phyloP scores from a whole-genome alignment of 1,140 invertebrate genomes.

The Epicauta chinensis region DNA sequence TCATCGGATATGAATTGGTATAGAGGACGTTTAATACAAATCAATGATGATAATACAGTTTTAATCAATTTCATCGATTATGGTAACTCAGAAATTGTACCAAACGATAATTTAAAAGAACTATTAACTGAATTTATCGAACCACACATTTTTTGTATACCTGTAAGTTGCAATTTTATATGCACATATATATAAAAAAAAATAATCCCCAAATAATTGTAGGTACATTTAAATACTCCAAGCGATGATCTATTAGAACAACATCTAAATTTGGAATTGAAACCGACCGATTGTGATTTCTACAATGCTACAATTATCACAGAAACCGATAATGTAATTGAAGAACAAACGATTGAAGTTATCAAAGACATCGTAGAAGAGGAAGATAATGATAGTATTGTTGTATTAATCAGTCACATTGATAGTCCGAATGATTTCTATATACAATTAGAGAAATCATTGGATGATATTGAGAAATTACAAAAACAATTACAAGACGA shows the following conservation, averaged over 20 bases:
- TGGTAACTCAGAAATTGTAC: slow-evolving; percentile 62
- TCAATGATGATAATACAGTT: slow-evolving; percentile 49
- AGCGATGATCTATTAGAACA: background rate
- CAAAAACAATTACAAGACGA: slow-evolving; percentile 55
- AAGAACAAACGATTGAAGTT: background rate
- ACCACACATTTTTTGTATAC: slow-evolving; percentile 25
- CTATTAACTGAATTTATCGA: slow-evolving; percentile 26
- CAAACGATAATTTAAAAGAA: slow-evolving; percentile 23
- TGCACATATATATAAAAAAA: too few relatives aligned
- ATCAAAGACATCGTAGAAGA: background rate
- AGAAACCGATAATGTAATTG: background rate
- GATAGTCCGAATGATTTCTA: slow-evolving; percentile 62
- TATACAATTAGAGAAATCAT: slow-evolving; percentile 50
- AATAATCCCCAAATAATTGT: too few relatives aligned
- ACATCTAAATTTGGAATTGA: background rate
- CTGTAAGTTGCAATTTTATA: slow-evolving; percentile 26
- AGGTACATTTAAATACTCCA: background rate
- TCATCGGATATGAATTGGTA: slow-evolving; percentile 62
- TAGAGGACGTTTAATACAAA: slow-evolving; percentile 50
- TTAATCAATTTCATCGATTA: slow-evolving; percentile 61
- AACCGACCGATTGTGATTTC: background rate
- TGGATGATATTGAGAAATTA: slow-evolving; percentile 47
- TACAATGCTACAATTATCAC: background rate
- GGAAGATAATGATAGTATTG: background rate
- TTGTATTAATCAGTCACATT: slow-evolving; percentile 55